Evolutionary conservation across 1,140 invertebrate species (phyloP).

Genomic region (Bombus sibiricus): DNA sequence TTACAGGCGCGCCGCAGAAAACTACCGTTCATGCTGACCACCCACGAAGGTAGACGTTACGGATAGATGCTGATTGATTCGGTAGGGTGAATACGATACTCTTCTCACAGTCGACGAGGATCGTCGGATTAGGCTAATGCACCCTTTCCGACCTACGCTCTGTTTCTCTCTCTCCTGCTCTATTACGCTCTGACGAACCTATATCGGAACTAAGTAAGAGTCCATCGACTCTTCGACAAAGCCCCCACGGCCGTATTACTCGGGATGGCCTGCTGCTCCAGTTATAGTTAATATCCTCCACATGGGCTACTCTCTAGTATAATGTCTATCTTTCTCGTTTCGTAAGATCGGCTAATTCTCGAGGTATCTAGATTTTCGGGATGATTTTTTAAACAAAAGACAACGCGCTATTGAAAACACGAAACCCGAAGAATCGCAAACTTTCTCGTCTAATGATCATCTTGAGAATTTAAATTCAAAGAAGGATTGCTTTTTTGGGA

Average conservation of each 20-base stretch:
- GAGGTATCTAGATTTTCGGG: not conserved
- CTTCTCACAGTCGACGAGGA: constrained; percentile 68
- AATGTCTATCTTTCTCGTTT: not conserved
- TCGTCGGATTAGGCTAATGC: constrained; percentile 70
- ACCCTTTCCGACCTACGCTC: constrained; percentile 45
- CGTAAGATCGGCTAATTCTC: not conserved
- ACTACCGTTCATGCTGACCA: constrained; percentile 57
- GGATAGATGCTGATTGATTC: constrained; percentile 75
- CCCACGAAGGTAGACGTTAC: constrained; percentile 71
- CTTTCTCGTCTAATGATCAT: no score
- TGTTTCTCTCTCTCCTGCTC: constrained; percentile 49
- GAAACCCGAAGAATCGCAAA: no score
- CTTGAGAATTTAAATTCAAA: no score
- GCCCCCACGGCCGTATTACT: constrained; percentile 51
- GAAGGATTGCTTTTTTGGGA: no score
- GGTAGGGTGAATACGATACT: constrained; percentile 78
- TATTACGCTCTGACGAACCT: constrained; percentile 60
- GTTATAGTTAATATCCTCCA: constrained; percentile 57
- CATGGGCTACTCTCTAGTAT: not conserved
- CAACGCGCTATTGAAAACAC: no score
- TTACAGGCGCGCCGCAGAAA: constrained; percentile 43
- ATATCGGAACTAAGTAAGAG: constrained; percentile 66
- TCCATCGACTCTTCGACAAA: constrained; percentile 70
- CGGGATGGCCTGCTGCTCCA: constrained; percentile 11
- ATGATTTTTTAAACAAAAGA: not conserved